Conservation (phyloP, 2,113 vertebrate genomes). For the Malurus melanocephalus region DNA sequence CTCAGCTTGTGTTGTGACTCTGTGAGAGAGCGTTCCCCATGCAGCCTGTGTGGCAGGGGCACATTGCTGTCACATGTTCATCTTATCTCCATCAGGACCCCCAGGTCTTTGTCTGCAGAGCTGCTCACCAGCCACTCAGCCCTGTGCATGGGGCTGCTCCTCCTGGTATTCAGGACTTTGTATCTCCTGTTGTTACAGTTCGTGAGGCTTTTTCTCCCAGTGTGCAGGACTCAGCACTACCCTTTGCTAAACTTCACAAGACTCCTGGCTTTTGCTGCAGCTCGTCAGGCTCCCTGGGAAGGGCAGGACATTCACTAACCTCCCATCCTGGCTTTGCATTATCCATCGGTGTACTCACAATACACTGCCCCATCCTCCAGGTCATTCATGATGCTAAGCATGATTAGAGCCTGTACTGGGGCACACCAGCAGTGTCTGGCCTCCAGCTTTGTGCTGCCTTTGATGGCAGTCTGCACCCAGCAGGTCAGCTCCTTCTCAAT, state of each 20-base stretch:
- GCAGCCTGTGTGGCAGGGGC: accelerated
- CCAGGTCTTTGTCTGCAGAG: background rate
- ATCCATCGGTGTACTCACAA: background rate
- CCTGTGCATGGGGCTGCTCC: background rate
- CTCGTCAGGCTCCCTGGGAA: background rate
- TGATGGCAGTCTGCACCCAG: background rate
- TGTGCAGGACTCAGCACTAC: background rate
- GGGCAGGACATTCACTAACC: background rate
- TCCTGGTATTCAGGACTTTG: background rate
- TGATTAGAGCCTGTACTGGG: background rate
- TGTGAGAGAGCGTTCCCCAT: background rate
- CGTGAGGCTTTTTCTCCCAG: background rate
- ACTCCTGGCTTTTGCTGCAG: background rate
- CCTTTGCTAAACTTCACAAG: background rate
- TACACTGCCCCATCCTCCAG: accelerated
- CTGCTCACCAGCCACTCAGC: background rate
- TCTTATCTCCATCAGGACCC: background rate
- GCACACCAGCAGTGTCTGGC: background rate
- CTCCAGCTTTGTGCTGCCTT: background rate
- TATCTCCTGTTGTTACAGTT: background rate
- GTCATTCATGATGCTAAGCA: background rate
- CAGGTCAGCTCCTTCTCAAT: background rate
- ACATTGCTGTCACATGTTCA: background rate
- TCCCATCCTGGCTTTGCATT: background rate
- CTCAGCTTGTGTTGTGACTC: background rate